A percentile compares a stretch with the other conserved stretches of the same genome.
phyloP scores from a whole-genome alignment of 2,888 invertebrate species.

The Acanthococcus lagerstroemiae region DNA sequence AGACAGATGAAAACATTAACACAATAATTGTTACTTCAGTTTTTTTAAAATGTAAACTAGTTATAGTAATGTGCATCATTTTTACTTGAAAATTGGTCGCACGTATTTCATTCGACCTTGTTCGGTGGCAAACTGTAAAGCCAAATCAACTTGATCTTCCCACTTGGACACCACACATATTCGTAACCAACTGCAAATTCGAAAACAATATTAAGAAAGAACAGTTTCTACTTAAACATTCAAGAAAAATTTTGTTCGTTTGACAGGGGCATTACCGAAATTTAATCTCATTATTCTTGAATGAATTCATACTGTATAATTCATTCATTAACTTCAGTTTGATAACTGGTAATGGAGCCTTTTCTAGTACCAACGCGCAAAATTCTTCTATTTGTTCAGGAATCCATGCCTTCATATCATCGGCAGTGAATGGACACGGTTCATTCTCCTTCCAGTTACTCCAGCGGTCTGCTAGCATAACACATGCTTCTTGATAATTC shows the following conservation, averaged over 20 bases:
- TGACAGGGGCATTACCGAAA: conserved; percentile 45
- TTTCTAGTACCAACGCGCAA: conserved; percentile 55
- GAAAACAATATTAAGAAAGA: neutral
- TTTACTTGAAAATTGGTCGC: conserved; percentile 67
- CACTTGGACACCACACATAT: conserved; percentile 65
- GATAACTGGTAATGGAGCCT: conserved; percentile 46
- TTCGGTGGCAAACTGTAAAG: conserved; percentile 66
- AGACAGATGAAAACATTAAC: too few species aligned
- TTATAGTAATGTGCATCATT: too few species aligned
- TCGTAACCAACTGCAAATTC: conserved; percentile 57
- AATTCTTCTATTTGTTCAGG: conserved; percentile 59
- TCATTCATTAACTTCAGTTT: conserved; percentile 53
- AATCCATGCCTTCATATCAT: conserved; percentile 50
- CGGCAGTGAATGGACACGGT: conserved; percentile 43
- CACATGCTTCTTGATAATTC: conserved; percentile 53
- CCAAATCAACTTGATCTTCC: conserved; percentile 53
- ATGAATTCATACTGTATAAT: conserved; percentile 53
- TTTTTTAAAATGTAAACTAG: too few species aligned
- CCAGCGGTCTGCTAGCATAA: conserved; percentile 51
- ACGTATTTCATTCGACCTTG: conserved; percentile 89
- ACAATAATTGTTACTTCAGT: too few species aligned
- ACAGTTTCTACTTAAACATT: neutral
- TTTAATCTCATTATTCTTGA: conserved; percentile 67
- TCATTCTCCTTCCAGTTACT: conserved; percentile 43
- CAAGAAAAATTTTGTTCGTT: too few species aligned